Base-by-base conservation (phyloP, 2,113 vertebrate genomes). In the Dipodomys ordii region DNA sequence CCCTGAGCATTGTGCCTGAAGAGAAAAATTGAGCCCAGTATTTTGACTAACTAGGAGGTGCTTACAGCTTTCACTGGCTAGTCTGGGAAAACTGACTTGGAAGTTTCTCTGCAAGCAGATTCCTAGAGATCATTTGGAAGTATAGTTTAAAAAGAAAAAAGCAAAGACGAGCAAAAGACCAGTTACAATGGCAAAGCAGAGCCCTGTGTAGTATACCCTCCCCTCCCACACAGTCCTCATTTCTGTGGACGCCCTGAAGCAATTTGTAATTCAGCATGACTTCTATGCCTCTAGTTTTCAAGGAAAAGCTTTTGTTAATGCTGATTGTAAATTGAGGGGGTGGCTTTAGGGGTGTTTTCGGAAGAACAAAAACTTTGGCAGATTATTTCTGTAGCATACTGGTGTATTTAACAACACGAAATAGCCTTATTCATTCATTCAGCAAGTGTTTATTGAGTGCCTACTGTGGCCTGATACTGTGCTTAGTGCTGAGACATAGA, bases 221-320 rank as follows among this genome's bases (percentile, higher is more conserved):
- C 32, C 0, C 2, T 49, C 49, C 49, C 49, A 49, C 35, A 39
- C 91, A 46, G 6, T 69, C 44, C 69, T 78, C 49, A 44, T 69
- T 88, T 85, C 71, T 76, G 65, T n/a, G 60, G 83, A 64, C 57
- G 35, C 80, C 82, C 81, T 28, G 0, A 74, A 77, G 57, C 4
- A 3, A 64, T 73, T 73, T 4, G 0, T 80, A 77, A 93, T 93
- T 89, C 78, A 87, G 68, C 64, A 82, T 93, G 88, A 90, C 64
- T 91, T 72, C 67, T 53, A 11, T 62, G 46, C 73, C 35, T 93
- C 88, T 90, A 53, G 85, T 87, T 90, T 87, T 78, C 84, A 78
- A 91, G 85, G 88, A 79, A 87, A 87, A 94, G 90, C 81, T 83
- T 94, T 87, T 91, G 72, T 89, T 96, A 80, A 77, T 84, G 60